Base-by-base conservation (phyloP, 2,113 vertebrate genomes). In the Geococcyx californianus region DNA sequence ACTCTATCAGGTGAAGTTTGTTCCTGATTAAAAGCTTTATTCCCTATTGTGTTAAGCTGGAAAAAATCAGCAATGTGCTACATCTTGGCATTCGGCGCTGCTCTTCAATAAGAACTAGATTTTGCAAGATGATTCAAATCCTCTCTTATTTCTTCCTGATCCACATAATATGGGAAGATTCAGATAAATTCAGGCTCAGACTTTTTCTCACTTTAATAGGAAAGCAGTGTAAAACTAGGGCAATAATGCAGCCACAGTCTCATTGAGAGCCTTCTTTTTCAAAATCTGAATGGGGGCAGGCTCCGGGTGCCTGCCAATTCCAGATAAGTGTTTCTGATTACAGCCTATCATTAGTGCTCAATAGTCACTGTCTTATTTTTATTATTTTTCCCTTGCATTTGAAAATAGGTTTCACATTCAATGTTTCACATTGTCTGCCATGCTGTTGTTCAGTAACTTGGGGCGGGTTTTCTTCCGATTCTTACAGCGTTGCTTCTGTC, bases 1-100 rank as follows among this genome's bases (percentile, higher is more conserved):
- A 0, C 55, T 99, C 81, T 99, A 98, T 59, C 94, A 98, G 97
- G 98, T 98, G 89, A 76, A 67, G 89, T 45, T 81, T 86, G 10
- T 24, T 89, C 28, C 21, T 54, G 23, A 36, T 58, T 60, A 69
- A 55, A 85, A 23, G 59, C 21, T 85, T 91, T 81, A 23, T 69
- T 94, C 31, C 45, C 25, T 83, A 7, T 66, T 77, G 19, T 76
- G 7, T 67, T 90, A n/a, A 1, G 6, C 23, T 55, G 77, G 17
- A 73, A 78, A 88, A 70, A 81, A 74, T 45, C 40, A 60, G 21
- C 25, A 7, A 10, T 5, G 3, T 75, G 66, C 49, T 85, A 21
- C 18, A 7, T 60, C 68, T 85, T 95, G 79, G 59, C 59, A 70
- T 77, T 88, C 47, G 64, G 34, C 60, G 21, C 44, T 86, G 11